These are phyloP conservation scores for Pseudorectes ferrugineus DNA, from an alignment of 2,113 vertebrate genomes.

Conservation along the genomic window DNA sequence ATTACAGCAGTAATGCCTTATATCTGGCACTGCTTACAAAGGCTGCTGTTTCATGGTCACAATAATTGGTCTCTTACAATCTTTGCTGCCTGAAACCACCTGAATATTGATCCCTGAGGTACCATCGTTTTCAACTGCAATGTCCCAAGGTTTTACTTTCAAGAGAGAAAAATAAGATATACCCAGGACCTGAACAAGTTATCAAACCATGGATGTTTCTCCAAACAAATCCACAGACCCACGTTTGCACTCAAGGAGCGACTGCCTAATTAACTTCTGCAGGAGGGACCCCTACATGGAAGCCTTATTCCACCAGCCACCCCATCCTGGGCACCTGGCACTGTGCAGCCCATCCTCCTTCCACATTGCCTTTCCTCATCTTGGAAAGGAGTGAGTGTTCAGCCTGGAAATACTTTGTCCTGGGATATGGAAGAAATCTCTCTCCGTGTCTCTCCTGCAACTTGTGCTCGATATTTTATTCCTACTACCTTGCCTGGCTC, in stretches of 20 bases:
- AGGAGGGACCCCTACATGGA: neutral
- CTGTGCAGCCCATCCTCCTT: neutral
- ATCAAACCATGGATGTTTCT: neutral
- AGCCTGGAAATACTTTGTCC: neutral
- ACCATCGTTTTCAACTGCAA: neutral
- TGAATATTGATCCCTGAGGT: neutral
- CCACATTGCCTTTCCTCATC: neutral
- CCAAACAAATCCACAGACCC: neutral
- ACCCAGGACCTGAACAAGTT: neutral
- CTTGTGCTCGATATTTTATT: neutral
- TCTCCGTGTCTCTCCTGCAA: neutral
- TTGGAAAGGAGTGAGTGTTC: accelerated
- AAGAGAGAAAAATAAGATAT: neutral
- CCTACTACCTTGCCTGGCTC: neutral
- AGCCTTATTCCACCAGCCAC: neutral
- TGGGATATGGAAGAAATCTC: neutral
- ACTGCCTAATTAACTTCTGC: neutral
- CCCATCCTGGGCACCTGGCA: no score
- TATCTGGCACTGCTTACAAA: neutral
- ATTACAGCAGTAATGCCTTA: neutral
- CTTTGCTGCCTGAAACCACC: neutral
- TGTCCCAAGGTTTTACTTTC: neutral
- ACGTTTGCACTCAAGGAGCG: accelerated
- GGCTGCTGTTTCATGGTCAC: neutral
- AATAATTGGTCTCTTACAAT: neutral